Conservation (phyloP, 2,888 invertebrate genomes). For the Dermolepida albohirtum region DNA sequence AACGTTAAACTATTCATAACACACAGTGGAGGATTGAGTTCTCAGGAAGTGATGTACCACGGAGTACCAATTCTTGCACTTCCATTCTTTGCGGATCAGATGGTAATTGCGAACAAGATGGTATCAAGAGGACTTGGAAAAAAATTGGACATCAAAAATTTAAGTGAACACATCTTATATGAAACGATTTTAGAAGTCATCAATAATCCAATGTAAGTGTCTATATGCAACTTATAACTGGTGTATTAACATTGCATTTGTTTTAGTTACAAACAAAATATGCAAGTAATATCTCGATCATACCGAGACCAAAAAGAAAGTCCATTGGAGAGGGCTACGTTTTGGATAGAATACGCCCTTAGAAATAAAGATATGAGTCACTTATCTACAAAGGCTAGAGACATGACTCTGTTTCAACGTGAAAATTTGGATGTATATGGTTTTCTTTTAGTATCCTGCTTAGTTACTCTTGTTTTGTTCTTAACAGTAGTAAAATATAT, state of each 20-base stretch:
- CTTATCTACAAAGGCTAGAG: too few relatives aligned
- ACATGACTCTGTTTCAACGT: slow-evolving; percentile 38
- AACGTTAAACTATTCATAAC: slow-evolving; percentile 10
- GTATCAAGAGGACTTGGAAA: background rate
- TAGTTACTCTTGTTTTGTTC: background rate
- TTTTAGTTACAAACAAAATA: too few relatives aligned
- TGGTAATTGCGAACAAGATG: background rate
- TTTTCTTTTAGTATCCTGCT: background rate
- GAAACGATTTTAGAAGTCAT: slow-evolving; percentile 1
- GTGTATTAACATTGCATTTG: too few relatives aligned
- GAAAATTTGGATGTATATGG: slow-evolving; percentile 41
- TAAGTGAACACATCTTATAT: background rate
- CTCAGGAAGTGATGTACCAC: slow-evolving; percentile 14
- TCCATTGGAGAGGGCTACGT: too few relatives aligned
- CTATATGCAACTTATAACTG: background rate
- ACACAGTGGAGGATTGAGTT: slow-evolving; percentile 4
- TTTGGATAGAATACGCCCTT: too few relatives aligned
- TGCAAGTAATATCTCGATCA: too few relatives aligned
- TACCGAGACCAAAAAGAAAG: too few relatives aligned
- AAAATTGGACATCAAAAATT: too few relatives aligned
- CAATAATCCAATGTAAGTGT: slow-evolving; percentile 8
- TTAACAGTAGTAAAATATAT: background rate
- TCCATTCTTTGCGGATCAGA: slow-evolving; percentile 13
- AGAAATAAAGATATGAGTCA: too few relatives aligned
- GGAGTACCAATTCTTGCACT: slow-evolving; percentile 9